Evolutionary conservation across 2,888 invertebrate species (phyloP), one percentile per base, ranked within the genome.

Genomic region (Mylabris sibirica): DNA sequence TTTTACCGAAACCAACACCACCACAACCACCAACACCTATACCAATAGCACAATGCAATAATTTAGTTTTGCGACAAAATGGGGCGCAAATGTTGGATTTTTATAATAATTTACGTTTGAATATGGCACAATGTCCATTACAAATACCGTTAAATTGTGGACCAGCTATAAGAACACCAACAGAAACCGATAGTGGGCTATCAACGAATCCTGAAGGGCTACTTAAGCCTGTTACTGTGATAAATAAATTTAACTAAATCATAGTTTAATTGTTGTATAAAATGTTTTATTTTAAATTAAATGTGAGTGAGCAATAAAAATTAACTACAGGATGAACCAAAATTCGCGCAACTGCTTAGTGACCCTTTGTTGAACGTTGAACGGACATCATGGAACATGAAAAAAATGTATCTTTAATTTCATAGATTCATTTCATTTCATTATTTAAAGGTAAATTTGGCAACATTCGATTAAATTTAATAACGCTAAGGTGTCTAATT

Each of bases 141-240:
- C 80, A 79, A 65, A 63, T 82, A 65, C 79, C 80, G 3, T 64
- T 78, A 35, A 69, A 75, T 17, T 26, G 60, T 24, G 41, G 41
- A 44, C 41, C 41, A 17, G 11, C 67, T 69, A 65, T 64, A 4
- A 59, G 34, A 24, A 20, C 35, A 30, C 62, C 63, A 49, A 68
- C 61, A 67, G 63, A 66, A n/a, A 63, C 67, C 26, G 62, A 60
- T 74, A 73, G 74, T 71, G 69, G 60, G 60, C 72, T 12, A 41
- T 11, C 68, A 22, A 53, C 63, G 30, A 74, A 57, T 70, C 74
- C 2, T 66, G 75, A 14, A 75, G 68, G 68, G 9, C 68, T 68
- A 17, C 67, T 65, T 57, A 69, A 85, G 73, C 85, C 85, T 14
- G 84, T 85, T 64, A 85, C 85, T 72, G 82, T 84, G 73, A 82